A percentile compares a stretch with the other conserved stretches of the same genome.
phyloP scores from a whole-genome alignment of 2,113 vertebrate species.

The Engraulis encrasicolus region DNA sequence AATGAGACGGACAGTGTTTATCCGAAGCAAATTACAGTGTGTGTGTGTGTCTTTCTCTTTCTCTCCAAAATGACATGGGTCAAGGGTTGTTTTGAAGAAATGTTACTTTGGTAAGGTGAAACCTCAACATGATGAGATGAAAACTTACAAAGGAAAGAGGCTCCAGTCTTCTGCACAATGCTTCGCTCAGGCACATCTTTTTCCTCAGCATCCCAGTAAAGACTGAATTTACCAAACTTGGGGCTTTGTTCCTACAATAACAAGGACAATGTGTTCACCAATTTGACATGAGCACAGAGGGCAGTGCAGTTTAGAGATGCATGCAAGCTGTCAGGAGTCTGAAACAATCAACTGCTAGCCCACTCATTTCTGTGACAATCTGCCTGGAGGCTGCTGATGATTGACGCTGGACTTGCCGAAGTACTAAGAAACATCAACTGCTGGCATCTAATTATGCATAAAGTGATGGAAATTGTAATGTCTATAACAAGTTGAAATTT shows the following conservation, averaged over 20 bases:
- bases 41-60: too few species aligned
- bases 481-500: background rate
- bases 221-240: background rate
- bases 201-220: background rate
- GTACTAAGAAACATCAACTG: background rate
- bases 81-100: background rate
- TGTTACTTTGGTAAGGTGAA: background rate
- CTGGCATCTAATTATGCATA: background rate
- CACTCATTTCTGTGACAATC: background rate
- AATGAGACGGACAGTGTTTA: too few species aligned
- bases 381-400: background rate
- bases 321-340: background rate
- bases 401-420: background rate
- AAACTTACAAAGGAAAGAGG: constrained; percentile 2
- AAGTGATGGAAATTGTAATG: background rate
- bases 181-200: background rate
- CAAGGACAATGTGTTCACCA: background rate
- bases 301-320: background rate
- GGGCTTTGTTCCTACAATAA: background rate
- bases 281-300: background rate
- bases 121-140: background rate
- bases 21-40: too few species aligned
- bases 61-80: background rate
- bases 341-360: background rate
- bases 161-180: background rate